Evolutionary conservation across 2,113 vertebrate genomes (phyloP).

Genomic region (Aphyosemion australe): DNA sequence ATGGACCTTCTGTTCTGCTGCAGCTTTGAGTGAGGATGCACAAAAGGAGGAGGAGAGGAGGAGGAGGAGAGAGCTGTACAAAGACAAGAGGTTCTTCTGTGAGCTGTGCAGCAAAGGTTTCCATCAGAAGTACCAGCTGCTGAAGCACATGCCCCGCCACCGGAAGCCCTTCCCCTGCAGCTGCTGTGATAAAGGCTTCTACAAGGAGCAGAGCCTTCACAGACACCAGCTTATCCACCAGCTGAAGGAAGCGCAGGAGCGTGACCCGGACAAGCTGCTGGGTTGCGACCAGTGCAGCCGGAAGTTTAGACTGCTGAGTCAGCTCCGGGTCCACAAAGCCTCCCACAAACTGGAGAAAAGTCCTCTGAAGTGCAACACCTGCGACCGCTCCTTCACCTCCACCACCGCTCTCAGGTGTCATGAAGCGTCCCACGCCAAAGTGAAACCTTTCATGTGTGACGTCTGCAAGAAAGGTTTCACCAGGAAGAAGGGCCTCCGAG

Average conservation of each 20-base stretch:
- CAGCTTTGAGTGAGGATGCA: slow-evolving; percentile 41
- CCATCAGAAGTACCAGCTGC: slow-evolving; percentile 70
- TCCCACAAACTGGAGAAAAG: slow-evolving; percentile 43
- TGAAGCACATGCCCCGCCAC: slow-evolving; percentile 59
- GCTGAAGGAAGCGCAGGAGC: slow-evolving; percentile 49
- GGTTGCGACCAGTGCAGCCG: slow-evolving; percentile 54
- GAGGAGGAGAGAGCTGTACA: slow-evolving; percentile 64
- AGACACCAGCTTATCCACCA: slow-evolving; percentile 52
- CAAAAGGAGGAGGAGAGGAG: slow-evolving; percentile 54
- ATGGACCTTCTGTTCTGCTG: neutral
- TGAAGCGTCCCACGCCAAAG: slow-evolving; percentile 44
- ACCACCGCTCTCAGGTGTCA: slow-evolving; percentile 52
- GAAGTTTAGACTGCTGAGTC: slow-evolving; percentile 52
- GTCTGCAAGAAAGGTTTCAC: slow-evolving; percentile 65
- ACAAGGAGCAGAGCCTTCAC: slow-evolving; percentile 50
- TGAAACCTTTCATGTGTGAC: slow-evolving; percentile 69
- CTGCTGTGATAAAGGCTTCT: slow-evolving; percentile 70
- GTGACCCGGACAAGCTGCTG: slow-evolving; percentile 59
- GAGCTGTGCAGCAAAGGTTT: slow-evolving; percentile 67
- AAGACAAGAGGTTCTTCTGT: slow-evolving; percentile 70
- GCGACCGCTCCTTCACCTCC: slow-evolving; percentile 57
- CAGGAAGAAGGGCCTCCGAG: slow-evolving; percentile 62
- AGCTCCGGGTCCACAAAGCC: slow-evolving; percentile 55
- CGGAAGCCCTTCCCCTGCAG: slow-evolving; percentile 66
- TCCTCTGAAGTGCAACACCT: slow-evolving; percentile 42